These are phyloP conservation scores for Synergus umbraculus DNA, from an alignment of 2,888 invertebrate genomes.

Conservation along the genomic window DNA sequence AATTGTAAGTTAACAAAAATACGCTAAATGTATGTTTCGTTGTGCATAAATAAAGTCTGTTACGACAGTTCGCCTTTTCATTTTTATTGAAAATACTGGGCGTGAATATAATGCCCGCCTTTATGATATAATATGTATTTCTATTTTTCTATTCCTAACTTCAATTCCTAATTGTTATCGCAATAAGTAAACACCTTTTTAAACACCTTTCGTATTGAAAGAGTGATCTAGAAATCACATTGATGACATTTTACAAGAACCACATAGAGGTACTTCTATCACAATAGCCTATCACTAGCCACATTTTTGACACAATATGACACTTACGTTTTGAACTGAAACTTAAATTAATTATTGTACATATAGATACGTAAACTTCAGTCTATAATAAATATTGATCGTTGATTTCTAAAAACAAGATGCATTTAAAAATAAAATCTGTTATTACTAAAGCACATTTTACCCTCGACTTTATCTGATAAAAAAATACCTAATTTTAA, in stretches of 20 bases:
- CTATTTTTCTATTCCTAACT: not conserved
- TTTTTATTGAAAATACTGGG: slow-evolving; percentile 37
- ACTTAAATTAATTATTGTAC: not conserved
- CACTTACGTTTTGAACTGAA: not conserved
- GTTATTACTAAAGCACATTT: no score
- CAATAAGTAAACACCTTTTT: not conserved
- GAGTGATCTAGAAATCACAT: not conserved
- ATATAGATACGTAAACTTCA: not conserved
- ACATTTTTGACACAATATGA: not conserved
- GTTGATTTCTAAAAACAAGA: not conserved
- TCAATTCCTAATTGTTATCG: not conserved
- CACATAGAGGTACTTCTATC: slow-evolving; percentile 19
- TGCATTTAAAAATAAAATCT: not conserved
- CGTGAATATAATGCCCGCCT: not conserved
- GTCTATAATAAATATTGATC: not conserved
- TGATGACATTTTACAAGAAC: not conserved
- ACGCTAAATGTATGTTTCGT: slow-evolving; percentile 64
- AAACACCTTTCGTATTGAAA: not conserved
- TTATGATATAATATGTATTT: not conserved
- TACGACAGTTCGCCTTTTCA: slow-evolving; percentile 48
- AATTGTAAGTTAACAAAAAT: slow-evolving; percentile 59
- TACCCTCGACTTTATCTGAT: no score
- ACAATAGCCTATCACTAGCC: slow-evolving; percentile 22
- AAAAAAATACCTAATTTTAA: not conserved
- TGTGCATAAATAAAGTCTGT: slow-evolving; percentile 66